Evolutionary conservation across 2,113 vertebrate species (phyloP).

Genomic region (Oxygymnocypris stewartii): DNA sequence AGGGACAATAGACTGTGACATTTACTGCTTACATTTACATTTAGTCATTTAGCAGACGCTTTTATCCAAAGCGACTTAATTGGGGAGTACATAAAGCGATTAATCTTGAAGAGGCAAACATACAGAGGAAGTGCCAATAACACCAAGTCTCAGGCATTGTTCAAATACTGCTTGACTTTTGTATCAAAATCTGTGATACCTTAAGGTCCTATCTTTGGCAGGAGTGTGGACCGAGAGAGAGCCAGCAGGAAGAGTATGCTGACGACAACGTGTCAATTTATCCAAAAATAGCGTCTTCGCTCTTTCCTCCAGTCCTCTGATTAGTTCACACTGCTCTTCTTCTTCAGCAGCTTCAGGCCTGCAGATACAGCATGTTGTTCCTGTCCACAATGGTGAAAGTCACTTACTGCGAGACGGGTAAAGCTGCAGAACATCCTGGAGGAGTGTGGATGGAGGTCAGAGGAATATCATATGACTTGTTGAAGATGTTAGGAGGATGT

Average conservation of each 20-base stretch:
- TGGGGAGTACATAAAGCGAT: no score
- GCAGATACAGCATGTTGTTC: constrained; percentile 86
- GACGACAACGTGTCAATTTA: constrained; percentile 10
- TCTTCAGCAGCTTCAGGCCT: constrained; percentile 71
- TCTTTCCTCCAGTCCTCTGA: not conserved
- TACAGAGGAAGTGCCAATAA: no score
- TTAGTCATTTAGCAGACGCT: no score
- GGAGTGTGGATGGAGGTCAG: constrained; percentile 65
- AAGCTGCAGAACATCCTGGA: constrained; percentile 81
- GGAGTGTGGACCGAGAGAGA: not conserved
- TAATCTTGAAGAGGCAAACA: no score
- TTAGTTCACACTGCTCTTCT: constrained; percentile 3
- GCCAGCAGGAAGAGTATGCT: not conserved
- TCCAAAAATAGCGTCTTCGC: not conserved
- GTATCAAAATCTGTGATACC: not conserved
- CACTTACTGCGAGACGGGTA: constrained; percentile 67
- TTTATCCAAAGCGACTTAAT: no score
- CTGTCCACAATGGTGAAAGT: constrained; percentile 82
- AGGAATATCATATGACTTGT: constrained; percentile 58
- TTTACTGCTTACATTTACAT: no score
- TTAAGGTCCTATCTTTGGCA: constrained; percentile 5
- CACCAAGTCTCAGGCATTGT: no score
- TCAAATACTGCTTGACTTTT: no score
- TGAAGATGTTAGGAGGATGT: constrained; percentile 70
- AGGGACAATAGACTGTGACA: not conserved